Conservation (phyloP, 2,113 vertebrate species). For the Notarius quadriscutis region DNA sequence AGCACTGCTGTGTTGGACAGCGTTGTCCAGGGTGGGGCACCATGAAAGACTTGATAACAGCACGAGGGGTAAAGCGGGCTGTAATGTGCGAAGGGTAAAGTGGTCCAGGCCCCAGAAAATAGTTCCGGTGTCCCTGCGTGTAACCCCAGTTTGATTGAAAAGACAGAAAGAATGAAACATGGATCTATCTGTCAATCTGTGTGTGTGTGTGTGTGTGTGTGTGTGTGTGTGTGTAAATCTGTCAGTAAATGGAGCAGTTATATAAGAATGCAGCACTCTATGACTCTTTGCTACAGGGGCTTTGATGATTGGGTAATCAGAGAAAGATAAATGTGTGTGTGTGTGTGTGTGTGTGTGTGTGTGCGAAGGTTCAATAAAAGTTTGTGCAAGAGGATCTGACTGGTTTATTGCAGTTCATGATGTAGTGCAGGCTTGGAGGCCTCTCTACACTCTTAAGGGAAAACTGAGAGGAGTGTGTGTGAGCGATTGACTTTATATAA, state of each 20-base stretch:
- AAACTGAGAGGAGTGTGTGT: conserved; percentile 37
- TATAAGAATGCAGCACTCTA: conserved; percentile 46
- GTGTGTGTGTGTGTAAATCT: background rate
- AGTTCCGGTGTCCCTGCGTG: background rate
- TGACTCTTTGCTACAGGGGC: conserved; percentile 40
- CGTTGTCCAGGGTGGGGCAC: too few relatives aligned
- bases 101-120: too few relatives aligned
- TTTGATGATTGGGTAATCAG: conserved; percentile 46
- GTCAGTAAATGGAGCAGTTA: conserved; percentile 36
- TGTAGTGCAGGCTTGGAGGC: conserved; percentile 49
- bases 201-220: conserved; percentile 1
- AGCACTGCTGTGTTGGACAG: too few relatives aligned
- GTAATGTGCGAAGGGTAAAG: too few relatives aligned
- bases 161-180: background rate
- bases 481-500: conserved; percentile 40
- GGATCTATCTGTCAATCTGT: conserved; percentile 6
- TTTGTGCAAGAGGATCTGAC: conserved; percentile 44
- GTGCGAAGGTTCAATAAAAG: conserved; percentile 43
- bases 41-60: too few relatives aligned
- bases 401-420: conserved; percentile 52
- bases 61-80: too few relatives aligned
- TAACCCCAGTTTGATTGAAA: background rate
- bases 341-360: conserved; percentile 15
- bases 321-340: conserved; percentile 48
- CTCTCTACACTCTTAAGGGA: conserved; percentile 46